Percentiles rank a stretch among this genome's conserved stretches.
Evolutionary conservation across 1,140 invertebrate species (phyloP).

Genomic region (Cydia splendana): DNA sequence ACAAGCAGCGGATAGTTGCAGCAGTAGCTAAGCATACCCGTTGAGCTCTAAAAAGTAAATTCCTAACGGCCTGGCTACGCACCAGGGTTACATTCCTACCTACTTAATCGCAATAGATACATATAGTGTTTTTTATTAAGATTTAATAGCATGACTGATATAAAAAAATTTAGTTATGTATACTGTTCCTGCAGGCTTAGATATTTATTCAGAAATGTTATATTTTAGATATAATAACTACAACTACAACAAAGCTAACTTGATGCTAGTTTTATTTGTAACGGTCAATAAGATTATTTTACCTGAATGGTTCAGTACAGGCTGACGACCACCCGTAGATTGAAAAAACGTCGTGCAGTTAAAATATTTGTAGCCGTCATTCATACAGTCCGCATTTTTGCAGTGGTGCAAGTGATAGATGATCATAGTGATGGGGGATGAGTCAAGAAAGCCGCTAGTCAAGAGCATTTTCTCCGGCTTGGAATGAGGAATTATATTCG

Average conservation of each 20-base stretch:
- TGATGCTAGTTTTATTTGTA: neutral
- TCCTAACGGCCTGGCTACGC: neutral
- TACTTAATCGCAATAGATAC: neutral
- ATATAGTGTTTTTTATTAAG: neutral
- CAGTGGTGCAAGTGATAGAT: neutral
- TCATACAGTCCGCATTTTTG: slow-evolving; percentile 14
- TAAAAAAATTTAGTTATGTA: too few relatives aligned
- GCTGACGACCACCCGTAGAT: neutral
- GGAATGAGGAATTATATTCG: neutral
- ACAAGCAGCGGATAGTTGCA: neutral
- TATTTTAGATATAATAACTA: too few relatives aligned
- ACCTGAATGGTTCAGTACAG: neutral
- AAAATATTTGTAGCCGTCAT: neutral
- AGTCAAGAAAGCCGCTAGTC: neutral
- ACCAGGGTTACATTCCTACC: neutral
- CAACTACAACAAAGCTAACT: neutral
- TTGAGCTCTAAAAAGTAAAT: neutral
- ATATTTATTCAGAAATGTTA: too few relatives aligned
- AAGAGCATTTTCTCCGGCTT: neutral
- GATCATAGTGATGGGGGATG: neutral
- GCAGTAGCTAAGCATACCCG: neutral
- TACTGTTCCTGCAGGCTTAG: too few relatives aligned
- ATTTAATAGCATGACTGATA: neutral
- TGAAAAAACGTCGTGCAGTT: neutral
- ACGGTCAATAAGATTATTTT: neutral